These are phyloP conservation scores for Megamerina dolium DNA, from an alignment of 2,888 invertebrate genomes.

Conservation along the genomic window DNA sequence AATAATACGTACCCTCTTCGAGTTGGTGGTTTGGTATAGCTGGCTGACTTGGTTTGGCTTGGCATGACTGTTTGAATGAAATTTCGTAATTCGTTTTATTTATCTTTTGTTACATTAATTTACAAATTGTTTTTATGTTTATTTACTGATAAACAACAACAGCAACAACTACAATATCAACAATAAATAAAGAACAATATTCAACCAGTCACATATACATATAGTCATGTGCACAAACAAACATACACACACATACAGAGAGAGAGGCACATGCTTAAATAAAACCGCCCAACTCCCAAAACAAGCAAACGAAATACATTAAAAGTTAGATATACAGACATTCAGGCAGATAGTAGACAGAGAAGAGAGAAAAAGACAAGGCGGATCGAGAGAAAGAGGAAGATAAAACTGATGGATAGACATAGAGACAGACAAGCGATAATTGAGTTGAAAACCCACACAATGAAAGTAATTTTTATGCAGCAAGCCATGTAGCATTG, in stretches of 20 bases:
- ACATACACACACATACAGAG: background rate
- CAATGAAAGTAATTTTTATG: too few relatives aligned
- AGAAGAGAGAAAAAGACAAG: too few relatives aligned
- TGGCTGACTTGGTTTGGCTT: background rate
- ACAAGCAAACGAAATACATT: too few relatives aligned
- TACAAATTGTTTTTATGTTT: constrained; percentile 1
- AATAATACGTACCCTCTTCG: too few relatives aligned
- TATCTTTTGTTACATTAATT: background rate
- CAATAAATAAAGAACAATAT: too few relatives aligned
- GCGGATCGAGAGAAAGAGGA: too few relatives aligned
- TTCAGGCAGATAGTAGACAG: background rate
- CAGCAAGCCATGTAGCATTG: background rate
- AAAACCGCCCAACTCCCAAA: too few relatives aligned
- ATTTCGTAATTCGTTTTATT: background rate
- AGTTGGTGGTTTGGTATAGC: background rate
- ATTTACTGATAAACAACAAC: background rate
- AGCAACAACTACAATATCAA: too few relatives aligned
- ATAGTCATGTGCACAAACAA: background rate
- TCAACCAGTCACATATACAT: background rate
- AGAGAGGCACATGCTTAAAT: too few relatives aligned
- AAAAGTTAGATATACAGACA: background rate
- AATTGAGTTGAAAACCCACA: background rate
- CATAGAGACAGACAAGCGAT: too few relatives aligned
- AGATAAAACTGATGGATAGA: too few relatives aligned
- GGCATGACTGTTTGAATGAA: background rate